Percentiles rank a stretch among this genome's conserved stretches.
These are phyloP conservation scores for Drosophila mauritiana DNA, from an alignment of 1,140 invertebrate species.

Conservation along the genomic window DNA sequence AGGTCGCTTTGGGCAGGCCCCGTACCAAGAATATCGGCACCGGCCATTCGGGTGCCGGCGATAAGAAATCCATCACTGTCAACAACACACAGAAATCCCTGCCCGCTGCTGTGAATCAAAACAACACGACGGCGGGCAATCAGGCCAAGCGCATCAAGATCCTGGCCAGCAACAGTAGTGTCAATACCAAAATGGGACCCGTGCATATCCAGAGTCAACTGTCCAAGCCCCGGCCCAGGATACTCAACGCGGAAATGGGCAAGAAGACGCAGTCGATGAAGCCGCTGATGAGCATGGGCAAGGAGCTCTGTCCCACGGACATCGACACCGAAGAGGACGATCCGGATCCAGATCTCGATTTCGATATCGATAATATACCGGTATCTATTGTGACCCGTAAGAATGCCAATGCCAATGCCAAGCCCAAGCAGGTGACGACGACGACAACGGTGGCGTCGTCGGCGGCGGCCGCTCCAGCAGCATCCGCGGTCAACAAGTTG, in stretches of 20 bases:
- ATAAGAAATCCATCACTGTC: constrained; percentile 7
- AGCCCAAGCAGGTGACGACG: neutral
- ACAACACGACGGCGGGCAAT: neutral
- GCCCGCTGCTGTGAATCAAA: neutral
- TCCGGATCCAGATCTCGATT: constrained; percentile 46
- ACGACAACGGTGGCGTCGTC: no score
- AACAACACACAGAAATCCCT: constrained; percentile 5
- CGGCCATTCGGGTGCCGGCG: neutral
- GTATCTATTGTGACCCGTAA: constrained; percentile 17
- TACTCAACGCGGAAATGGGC: constrained; percentile 77
- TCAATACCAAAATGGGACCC: constrained; percentile 1
- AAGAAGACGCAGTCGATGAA: constrained; percentile 72
- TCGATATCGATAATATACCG: constrained; percentile 44
- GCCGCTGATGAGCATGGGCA: constrained; percentile 73
- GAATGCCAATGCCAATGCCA: neutral
- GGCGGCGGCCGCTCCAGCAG: neutral
- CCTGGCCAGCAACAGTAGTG: constrained; percentile 8
- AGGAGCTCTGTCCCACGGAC: constrained; percentile 63
- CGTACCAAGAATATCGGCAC: constrained; percentile 5
- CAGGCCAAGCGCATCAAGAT: constrained; percentile 28
- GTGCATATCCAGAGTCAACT: constrained; percentile 6
- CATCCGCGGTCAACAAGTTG: neutral
- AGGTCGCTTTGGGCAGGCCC: constrained; percentile 11
- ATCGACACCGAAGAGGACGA: constrained; percentile 58
- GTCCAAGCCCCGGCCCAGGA: constrained; percentile 74